A percentile compares a stretch with the other conserved stretches of the same genome.
Conservation (phyloP, 2,888 invertebrate genomes). For the Lymantria dispar region DNA sequence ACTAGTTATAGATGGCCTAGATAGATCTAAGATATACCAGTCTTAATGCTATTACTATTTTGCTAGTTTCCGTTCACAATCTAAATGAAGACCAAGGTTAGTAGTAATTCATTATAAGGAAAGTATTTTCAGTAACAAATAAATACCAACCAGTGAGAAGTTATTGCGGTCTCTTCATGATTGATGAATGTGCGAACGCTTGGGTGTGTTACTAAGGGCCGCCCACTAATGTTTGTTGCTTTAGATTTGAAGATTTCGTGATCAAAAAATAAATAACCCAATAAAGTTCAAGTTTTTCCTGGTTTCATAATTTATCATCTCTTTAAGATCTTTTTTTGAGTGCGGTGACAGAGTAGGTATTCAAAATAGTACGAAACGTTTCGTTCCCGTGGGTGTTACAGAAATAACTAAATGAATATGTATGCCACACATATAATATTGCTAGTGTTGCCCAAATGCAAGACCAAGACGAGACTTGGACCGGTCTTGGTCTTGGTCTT, state of each 20-base stretch:
- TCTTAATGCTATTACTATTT: slow-evolving; percentile 41
- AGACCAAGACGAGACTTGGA: too few species aligned
- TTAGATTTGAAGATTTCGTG: slow-evolving; percentile 12
- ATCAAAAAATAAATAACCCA: neutral
- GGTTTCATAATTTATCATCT: too few species aligned
- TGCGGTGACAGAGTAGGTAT: too few species aligned
- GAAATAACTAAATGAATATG: too few species aligned
- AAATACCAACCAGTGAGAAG: slow-evolving; percentile 12
- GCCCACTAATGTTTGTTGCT: slow-evolving; percentile 5
- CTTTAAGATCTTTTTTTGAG: too few species aligned
- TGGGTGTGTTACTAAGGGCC: slow-evolving; percentile 15
- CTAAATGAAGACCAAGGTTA: slow-evolving; percentile 8
- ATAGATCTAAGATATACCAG: slow-evolving; percentile 33
- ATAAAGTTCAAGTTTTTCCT: neutral
- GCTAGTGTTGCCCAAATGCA: too few species aligned
- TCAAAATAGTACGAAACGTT: too few species aligned
- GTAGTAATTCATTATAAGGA: slow-evolving; percentile 16
- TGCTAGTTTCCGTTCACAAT: slow-evolving; percentile 27
- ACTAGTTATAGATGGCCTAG: too few species aligned
- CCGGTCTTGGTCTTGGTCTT: too few species aligned
- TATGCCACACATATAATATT: too few species aligned
- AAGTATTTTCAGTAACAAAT: slow-evolving; percentile 23
- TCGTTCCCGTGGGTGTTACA: too few species aligned
- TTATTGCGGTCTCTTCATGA: slow-evolving; percentile 25
- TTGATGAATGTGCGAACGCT: slow-evolving; percentile 26